Percentiles rank a stretch among this genome's conserved stretches.
Evolutionary conservation across 2,113 vertebrate genomes (phyloP).

Genomic region (Phainopepla nitens): DNA sequence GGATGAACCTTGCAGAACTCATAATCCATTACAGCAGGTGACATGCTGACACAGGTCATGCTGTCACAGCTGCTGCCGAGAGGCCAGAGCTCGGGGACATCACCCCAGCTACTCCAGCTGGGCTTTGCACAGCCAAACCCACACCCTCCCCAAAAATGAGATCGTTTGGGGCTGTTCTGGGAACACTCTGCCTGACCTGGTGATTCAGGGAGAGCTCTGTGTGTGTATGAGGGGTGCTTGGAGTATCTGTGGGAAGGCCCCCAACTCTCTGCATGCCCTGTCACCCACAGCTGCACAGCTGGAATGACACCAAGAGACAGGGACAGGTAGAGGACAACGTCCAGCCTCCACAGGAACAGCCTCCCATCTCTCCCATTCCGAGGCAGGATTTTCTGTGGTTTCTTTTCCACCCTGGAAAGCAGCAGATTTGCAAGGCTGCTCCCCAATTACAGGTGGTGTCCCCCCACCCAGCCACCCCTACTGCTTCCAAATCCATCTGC

Average conservation of each 20-base stretch:
- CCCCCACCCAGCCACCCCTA: neutral
- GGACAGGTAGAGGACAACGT: neutral
- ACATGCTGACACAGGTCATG: neutral
- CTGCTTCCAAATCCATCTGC: neutral
- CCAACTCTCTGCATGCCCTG: neutral
- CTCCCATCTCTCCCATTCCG: neutral
- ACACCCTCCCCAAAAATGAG: neutral
- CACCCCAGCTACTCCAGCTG: neutral
- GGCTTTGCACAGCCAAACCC: neutral
- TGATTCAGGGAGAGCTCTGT: neutral
- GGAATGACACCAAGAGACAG: neutral
- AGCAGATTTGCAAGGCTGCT: neutral
- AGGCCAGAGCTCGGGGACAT: neutral
- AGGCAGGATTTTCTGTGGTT: neutral
- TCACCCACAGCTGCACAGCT: neutral
- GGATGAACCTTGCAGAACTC: neutral
- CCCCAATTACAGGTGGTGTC: neutral
- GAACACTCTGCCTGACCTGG: neutral
- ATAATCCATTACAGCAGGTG: neutral
- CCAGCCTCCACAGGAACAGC: neutral
- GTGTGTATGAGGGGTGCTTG: neutral
- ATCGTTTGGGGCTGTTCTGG: neutral
- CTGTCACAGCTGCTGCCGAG: neutral
- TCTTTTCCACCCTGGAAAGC: neutral
- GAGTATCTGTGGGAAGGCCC: neutral